Evolutionary conservation across 2,888 invertebrate species (phyloP).

Genomic region (Tachina fera): DNA sequence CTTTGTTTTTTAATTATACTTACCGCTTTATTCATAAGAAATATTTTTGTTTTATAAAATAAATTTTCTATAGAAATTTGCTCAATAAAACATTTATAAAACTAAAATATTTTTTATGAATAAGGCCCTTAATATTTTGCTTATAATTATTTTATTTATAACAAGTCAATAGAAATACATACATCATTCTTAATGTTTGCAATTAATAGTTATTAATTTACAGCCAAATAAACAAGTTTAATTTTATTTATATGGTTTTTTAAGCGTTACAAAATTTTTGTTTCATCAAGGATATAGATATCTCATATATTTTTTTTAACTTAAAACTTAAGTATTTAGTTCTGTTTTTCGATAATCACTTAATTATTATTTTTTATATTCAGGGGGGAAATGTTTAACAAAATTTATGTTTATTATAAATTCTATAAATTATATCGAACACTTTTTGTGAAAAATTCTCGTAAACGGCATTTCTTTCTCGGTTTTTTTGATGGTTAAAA

Average conservation of each 20-base stretch:
- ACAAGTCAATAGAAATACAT: constrained; percentile 62
- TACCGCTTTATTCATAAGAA: too few species aligned
- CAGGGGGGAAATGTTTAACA: background rate
- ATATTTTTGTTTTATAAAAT: too few species aligned
- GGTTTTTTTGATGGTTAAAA: too few species aligned
- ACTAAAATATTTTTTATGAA: too few species aligned
- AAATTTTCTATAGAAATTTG: too few species aligned
- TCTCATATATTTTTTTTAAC: background rate
- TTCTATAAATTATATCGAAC: background rate
- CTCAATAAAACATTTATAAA: too few species aligned
- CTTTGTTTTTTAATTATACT: background rate
- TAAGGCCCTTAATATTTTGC: background rate
- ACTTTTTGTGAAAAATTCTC: too few species aligned
- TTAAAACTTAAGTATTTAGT: background rate
- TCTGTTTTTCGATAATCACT: background rate
- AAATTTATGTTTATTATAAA: constrained; percentile 6
- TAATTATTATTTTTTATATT: too few species aligned
- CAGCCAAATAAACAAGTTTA: constrained; percentile 24
- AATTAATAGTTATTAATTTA: constrained; percentile 30
- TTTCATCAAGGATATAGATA: too few species aligned
- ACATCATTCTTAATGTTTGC: constrained; percentile 20
- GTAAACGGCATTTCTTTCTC: too few species aligned
- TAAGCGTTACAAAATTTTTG: constrained; percentile 34
- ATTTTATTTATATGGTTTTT: background rate
- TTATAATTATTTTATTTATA: constrained; percentile 42